phyloP scores from a whole-genome alignment of 2,797 vertebrate species.

The Pelodytes ibericus region DNA sequence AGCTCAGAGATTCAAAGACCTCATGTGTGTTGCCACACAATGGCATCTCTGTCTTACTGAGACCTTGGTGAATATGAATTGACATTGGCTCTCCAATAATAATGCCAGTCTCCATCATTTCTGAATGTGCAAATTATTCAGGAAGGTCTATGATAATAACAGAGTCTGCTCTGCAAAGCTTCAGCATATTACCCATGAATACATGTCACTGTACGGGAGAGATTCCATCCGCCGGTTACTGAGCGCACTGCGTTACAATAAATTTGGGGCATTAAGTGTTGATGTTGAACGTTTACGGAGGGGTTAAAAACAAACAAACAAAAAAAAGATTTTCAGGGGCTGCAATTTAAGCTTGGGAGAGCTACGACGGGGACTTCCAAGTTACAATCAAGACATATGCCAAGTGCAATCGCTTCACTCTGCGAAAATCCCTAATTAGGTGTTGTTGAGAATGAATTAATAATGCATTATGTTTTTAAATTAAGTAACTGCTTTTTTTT shows the following conservation, averaged over 20 bases:
- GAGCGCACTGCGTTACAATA: background rate
- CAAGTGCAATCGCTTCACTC: background rate
- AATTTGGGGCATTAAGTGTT: background rate
- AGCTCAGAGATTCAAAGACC: conserved; percentile 48
- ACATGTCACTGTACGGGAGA: background rate
- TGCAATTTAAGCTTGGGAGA: background rate
- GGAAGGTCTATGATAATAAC: conserved; percentile 28
- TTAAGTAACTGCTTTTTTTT: background rate
- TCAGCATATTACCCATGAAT: conserved; percentile 27
- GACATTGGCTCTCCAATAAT: conserved; percentile 18
- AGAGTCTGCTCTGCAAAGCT: conserved; percentile 12
- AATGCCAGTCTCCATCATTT: conserved; percentile 41
- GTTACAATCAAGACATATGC: background rate
- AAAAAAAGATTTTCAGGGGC: background rate
- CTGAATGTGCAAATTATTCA: conserved; percentile 55
- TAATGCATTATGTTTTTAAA: conserved; percentile 31
- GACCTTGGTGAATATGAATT: conserved; percentile 46
- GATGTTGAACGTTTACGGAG: background rate
- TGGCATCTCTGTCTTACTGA: conserved; percentile 37
- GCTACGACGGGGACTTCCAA: background rate
- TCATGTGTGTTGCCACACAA: conserved; percentile 43
- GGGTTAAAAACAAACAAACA: no score
- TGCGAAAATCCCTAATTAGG: conserved; percentile 12
- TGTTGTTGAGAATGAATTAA: conserved; percentile 29
- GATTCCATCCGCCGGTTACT: background rate